phyloP scores from a whole-genome alignment of 1,140 invertebrate genomes.

The Brachionus rubens region DNA sequence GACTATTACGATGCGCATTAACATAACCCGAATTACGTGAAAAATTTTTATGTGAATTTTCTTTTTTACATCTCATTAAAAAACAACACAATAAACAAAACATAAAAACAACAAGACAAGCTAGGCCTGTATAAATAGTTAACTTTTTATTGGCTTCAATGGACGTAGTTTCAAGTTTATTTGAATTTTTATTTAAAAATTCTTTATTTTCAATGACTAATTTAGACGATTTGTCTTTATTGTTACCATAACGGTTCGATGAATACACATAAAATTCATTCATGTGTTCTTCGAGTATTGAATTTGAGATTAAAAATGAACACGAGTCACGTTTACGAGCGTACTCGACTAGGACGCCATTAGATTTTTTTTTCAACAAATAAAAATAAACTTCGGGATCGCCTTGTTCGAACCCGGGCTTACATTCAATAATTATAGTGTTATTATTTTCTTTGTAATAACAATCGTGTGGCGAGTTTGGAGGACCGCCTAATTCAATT shows the following conservation, averaged over 20 bases:
- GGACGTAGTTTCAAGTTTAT: constrained; percentile 19
- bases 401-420: constrained; percentile 37
- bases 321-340: constrained; percentile 33
- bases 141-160: not conserved
- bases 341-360: constrained; percentile 32
- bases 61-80: not conserved
- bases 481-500: constrained; percentile 25
- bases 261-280: constrained; percentile 42
- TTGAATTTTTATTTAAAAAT: constrained; percentile 28
- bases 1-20: not conserved
- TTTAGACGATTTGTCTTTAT: constrained; percentile 30
- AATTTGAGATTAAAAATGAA: constrained; percentile 38
- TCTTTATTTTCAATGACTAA: constrained; percentile 44
- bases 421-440: constrained; percentile 43
- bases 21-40: not conserved
- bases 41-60: not conserved
- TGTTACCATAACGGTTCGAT: constrained; percentile 27
- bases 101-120: not conserved
- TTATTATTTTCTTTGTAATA: constrained; percentile 46
- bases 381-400: constrained; percentile 46
- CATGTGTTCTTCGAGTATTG: constrained; percentile 40
- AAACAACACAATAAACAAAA: constrained; percentile 17
- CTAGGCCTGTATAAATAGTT: not conserved
- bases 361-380: constrained; percentile 43
- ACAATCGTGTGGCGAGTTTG: constrained; percentile 31